These are phyloP conservation scores for Pseudotriccus pelzelni DNA, from an alignment of 2,797 vertebrate species.

Conservation along the genomic window DNA sequence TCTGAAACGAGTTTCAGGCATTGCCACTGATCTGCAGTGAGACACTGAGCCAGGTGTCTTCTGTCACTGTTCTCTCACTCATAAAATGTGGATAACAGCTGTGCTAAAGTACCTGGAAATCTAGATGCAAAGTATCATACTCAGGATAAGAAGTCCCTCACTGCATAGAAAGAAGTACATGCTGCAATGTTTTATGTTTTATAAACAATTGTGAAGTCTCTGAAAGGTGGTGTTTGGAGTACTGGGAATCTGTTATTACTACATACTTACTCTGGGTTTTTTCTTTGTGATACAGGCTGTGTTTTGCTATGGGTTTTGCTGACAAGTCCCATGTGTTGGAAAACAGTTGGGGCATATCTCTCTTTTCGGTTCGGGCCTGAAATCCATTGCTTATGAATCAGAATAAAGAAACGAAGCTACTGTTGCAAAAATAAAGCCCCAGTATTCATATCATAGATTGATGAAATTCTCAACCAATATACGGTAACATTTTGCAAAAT, in stretches of 20 bases:
- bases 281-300: background rate
- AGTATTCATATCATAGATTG: background rate
- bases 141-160: background rate
- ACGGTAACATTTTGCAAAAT: background rate
- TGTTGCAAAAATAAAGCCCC: background rate
- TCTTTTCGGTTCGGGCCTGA: background rate
- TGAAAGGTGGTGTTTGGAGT: background rate
- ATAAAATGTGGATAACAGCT: background rate
- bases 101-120: background rate
- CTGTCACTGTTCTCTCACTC: background rate
- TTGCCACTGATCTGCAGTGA: background rate
- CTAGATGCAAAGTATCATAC: background rate
- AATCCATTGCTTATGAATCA: background rate
- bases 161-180: background rate
- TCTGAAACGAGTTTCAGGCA: background rate
- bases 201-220: background rate
- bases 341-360: background rate
- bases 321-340: background rate
- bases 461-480: background rate
- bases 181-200: background rate
- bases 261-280: background rate
- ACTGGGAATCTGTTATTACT: background rate
- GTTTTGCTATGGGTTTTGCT: background rate
- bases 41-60: background rate
- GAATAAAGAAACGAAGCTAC: background rate